Percentiles rank a stretch among this genome's conserved stretches.
phyloP scores from a whole-genome alignment of 2,888 invertebrate species.

The Nudaria mundana region DNA sequence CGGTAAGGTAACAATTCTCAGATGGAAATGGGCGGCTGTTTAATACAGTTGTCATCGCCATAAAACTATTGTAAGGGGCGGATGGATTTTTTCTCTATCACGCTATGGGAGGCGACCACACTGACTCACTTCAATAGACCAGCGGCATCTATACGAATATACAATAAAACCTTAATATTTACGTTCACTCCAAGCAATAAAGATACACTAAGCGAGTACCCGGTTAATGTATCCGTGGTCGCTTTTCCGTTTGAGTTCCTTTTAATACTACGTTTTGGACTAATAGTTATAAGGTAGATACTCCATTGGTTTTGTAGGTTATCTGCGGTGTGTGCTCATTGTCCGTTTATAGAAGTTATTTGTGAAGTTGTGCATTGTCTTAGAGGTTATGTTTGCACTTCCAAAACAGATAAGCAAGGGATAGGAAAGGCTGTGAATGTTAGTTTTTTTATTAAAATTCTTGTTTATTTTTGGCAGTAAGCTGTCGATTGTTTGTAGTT shows the following conservation, averaged over 20 bases:
- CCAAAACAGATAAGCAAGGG: constrained; percentile 60
- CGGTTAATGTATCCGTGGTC: constrained; percentile 45
- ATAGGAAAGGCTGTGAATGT: constrained; percentile 51
- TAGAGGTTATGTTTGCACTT: constrained; percentile 62
- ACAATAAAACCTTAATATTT: constrained; percentile 78
- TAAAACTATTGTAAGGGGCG: constrained; percentile 62
- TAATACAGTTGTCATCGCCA: constrained; percentile 65
- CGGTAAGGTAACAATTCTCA: constrained; percentile 59
- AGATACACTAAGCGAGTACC: constrained; percentile 70
- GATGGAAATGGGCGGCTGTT: constrained; percentile 50
- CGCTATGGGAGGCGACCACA: constrained; percentile 76
- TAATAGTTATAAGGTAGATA: constrained; percentile 21
- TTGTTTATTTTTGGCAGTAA: constrained; percentile 61
- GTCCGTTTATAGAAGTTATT: constrained; percentile 60
- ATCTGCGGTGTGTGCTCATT: constrained; percentile 39
- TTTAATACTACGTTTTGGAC: constrained; percentile 26
- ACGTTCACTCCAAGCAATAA: constrained; percentile 70
- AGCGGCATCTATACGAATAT: constrained; percentile 65
- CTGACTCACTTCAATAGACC: constrained; percentile 55
- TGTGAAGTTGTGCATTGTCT: constrained; percentile 71
- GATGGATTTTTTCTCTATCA: constrained; percentile 58
- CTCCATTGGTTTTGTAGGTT: constrained; percentile 17
- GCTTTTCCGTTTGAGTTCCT: constrained; percentile 31
- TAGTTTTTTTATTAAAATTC: constrained; percentile 38
- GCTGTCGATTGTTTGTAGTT: constrained; percentile 38